A percentile compares a stretch with the other conserved stretches of the same genome.
phyloP scores from a whole-genome alignment of 2,888 invertebrate genomes.

The Megaustenia siamemsis region DNA sequence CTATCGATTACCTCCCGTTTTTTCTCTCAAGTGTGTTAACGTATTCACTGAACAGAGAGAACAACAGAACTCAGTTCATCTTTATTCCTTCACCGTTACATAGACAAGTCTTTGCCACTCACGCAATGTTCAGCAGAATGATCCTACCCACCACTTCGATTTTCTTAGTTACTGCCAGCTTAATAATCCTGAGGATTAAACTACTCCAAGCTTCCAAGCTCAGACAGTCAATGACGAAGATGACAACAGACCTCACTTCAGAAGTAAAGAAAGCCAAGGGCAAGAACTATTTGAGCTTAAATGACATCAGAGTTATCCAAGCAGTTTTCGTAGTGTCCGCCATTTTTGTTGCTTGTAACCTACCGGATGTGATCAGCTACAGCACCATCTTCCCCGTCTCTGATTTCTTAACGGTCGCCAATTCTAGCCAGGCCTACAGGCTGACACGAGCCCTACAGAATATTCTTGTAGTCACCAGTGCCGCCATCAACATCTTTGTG shows the following conservation, averaged over 20 bases:
- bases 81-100: neutral
- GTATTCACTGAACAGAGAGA: neutral
- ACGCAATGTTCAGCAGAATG: neutral
- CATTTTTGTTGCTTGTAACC: constrained; percentile 18
- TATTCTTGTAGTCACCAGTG: neutral
- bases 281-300: neutral
- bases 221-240: neutral
- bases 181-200: constrained; percentile 6
- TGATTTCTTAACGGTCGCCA: neutral
- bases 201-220: neutral
- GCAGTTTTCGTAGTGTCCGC: neutral
- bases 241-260: neutral
- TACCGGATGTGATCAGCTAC: neutral
- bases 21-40: neutral
- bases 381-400: neutral
- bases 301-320: neutral
- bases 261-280: neutral
- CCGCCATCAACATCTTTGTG: neutral
- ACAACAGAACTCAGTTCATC: neutral
- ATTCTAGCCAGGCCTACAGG: neutral
- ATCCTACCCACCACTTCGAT: neutral
- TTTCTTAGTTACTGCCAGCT: neutral
- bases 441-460: neutral
- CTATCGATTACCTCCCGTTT: neutral
- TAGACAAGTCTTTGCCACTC: neutral